Evolutionary conservation across 2,797 vertebrate genomes (phyloP).

Genomic region (Hylomyscus alleni): DNA sequence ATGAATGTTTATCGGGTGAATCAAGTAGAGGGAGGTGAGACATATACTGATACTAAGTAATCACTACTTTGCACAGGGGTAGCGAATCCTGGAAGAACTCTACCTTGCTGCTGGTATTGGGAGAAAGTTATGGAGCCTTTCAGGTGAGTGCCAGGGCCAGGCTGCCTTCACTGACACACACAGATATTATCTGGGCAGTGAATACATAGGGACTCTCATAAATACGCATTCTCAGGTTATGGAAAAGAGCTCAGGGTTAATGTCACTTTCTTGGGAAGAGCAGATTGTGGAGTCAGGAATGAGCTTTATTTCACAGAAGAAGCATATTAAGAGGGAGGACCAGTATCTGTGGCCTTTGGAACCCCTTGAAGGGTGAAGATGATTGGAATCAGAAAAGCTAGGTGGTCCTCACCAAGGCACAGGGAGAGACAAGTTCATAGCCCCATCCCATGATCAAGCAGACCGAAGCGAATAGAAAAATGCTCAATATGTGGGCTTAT

Average conservation of each 20-base stretch:
- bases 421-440: background rate
- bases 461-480: background rate
- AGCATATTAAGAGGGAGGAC: background rate
- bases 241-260: background rate
- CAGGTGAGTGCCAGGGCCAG: background rate
- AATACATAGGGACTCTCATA: background rate
- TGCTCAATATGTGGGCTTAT: background rate
- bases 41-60: background rate
- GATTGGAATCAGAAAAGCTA: background rate
- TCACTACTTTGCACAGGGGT: too few relatives aligned
- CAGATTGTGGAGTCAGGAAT: background rate
- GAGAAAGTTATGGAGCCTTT: background rate
- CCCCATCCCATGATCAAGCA: fast-evolving
- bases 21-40: background rate
- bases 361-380: background rate
- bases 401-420: background rate
- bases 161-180: background rate
- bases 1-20: background rate
- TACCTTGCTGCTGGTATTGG: background rate
- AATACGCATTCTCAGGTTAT: background rate
- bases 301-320: background rate
- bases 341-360: background rate
- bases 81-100: background rate
- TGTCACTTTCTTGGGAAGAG: background rate
- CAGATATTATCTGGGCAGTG: background rate